Evolutionary conservation across 2,797 vertebrate species (phyloP).

Genomic region (Sebastes hubbsi): DNA sequence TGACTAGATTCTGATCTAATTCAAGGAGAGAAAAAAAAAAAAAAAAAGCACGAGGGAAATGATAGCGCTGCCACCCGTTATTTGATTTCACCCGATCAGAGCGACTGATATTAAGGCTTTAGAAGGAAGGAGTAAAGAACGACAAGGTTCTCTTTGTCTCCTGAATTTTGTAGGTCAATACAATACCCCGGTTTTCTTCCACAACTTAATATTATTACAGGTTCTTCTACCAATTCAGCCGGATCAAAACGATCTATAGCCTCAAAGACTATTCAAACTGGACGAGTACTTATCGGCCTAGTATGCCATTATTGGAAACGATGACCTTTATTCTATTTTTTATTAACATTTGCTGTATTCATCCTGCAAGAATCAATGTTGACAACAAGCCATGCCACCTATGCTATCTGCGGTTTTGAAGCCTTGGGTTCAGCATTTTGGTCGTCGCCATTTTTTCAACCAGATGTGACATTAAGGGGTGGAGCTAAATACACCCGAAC

Average conservation of each 20-base stretch:
- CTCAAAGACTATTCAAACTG: background rate
- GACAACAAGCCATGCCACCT: background rate
- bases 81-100: constrained; percentile 47
- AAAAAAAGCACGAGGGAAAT: constrained; percentile 38
- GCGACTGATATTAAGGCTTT: constrained; percentile 5
- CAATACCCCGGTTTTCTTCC: background rate
- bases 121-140: background rate
- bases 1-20: constrained; percentile 70
- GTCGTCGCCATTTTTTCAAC: too few relatives aligned
- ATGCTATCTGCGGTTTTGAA: too few relatives aligned
- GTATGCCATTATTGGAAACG: background rate
- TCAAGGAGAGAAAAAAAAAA: constrained; percentile 19
- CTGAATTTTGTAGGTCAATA: background rate
- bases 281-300: background rate
- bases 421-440: too few relatives aligned
- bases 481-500: too few relatives aligned
- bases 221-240: background rate
- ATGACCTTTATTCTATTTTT: background rate
- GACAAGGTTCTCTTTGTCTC: background rate
- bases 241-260: background rate
- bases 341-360: background rate
- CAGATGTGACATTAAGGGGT: too few relatives aligned
- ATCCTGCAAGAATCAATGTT: background rate
- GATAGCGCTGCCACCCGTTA: constrained; percentile 28
- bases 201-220: background rate